Evolutionary conservation across 2,888 invertebrate genomes (phyloP).

Genomic region (Xiphydria camelus): DNA sequence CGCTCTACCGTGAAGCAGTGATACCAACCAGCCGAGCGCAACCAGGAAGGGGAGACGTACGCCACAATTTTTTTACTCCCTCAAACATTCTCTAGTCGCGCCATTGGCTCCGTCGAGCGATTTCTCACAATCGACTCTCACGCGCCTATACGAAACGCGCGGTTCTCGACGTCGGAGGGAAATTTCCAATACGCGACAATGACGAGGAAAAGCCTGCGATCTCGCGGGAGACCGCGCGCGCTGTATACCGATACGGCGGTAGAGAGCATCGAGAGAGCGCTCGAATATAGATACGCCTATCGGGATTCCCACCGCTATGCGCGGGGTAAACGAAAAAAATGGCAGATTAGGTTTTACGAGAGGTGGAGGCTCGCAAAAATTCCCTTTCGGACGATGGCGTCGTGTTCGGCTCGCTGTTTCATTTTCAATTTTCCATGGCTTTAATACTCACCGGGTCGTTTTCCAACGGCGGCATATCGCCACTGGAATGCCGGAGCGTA

Average conservation of each 20-base stretch:
- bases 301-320: too few relatives aligned
- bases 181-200: too few relatives aligned
- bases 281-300: too few relatives aligned
- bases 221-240: too few relatives aligned
- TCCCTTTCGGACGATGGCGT: neutral
- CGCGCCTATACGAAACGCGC: too few relatives aligned
- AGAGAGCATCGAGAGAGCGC: too few relatives aligned
- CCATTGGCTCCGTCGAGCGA: neutral
- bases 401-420: conserved; percentile 26
- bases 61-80: neutral
- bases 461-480: conserved; percentile 16
- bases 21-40: neutral
- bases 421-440: conserved; percentile 44
- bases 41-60: too few relatives aligned
- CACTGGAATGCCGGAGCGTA: conserved; percentile 4
- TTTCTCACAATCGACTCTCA: neutral
- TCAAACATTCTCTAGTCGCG: neutral
- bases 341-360: conserved; percentile 27
- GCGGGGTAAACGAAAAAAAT: conserved; percentile 19
- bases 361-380: conserved; percentile 7
- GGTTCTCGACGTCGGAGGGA: too few relatives aligned
- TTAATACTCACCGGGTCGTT: conserved; percentile 32
- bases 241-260: too few relatives aligned
- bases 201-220: too few relatives aligned
- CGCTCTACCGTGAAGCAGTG: neutral